phyloP scores from a whole-genome alignment of 1,140 invertebrate species.

The Chelonus insularis region DNA sequence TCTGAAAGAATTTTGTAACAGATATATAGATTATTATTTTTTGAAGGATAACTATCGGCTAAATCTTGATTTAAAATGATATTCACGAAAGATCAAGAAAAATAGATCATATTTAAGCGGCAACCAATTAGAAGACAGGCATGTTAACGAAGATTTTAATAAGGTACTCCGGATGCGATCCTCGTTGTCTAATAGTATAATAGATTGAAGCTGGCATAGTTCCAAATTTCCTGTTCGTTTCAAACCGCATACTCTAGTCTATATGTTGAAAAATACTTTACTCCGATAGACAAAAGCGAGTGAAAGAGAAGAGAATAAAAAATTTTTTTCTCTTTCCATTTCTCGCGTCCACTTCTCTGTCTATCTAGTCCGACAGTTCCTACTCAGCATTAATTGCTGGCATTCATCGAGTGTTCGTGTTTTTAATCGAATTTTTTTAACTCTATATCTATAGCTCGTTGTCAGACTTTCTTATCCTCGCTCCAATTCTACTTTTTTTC shows the following conservation, averaged over 20 bases:
- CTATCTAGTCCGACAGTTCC: conserved; percentile 20
- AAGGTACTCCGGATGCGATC: conserved; percentile 31
- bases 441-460: not conserved
- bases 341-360: not conserved
- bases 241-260: conserved; percentile 16
- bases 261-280: conserved; percentile 17
- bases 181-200: conserved; percentile 31
- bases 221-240: conserved; percentile 31
- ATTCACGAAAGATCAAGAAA: not conserved
- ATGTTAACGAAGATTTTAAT: conserved; percentile 25
- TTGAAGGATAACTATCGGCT: too few relatives aligned
- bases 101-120: conserved; percentile 30
- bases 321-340: not conserved
- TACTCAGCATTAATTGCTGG: conserved; percentile 29
- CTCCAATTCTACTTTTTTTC: not conserved
- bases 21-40: too few relatives aligned
- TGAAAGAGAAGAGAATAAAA: conserved; percentile 2
- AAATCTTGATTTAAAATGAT: too few relatives aligned
- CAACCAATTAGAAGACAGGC: conserved; percentile 32
- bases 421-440: conserved; percentile 28
- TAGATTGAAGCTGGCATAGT: conserved; percentile 31
- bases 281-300: not conserved
- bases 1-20: too few relatives aligned
- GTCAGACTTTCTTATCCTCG: conserved; percentile 7
- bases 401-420: conserved; percentile 26